Conservation (phyloP, 2,888 invertebrate genomes). For the Hesperia comma region DNA sequence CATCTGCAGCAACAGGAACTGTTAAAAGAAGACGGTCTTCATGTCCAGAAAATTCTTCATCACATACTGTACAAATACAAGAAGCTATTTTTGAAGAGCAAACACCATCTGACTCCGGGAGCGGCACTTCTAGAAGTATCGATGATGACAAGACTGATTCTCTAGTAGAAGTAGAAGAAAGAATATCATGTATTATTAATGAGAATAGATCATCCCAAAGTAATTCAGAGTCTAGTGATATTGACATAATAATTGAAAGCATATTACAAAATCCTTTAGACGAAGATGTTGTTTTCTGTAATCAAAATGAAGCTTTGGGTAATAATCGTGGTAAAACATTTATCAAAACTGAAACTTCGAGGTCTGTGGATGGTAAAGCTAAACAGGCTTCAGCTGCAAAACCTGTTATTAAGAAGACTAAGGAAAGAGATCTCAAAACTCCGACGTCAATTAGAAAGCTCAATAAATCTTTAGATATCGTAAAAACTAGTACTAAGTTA, state of each 20-base stretch:
- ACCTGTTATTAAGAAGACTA: slow-evolving; percentile 60
- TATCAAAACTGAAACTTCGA: slow-evolving; percentile 59
- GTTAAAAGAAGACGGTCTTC: slow-evolving; percentile 87
- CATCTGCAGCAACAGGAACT: slow-evolving; percentile 88
- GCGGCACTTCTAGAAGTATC: slow-evolving; percentile 70
- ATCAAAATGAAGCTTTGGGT: slow-evolving; percentile 59
- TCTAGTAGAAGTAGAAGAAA: slow-evolving; percentile 74
- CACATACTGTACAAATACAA: slow-evolving; percentile 52
- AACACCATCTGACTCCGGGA: slow-evolving; percentile 75
- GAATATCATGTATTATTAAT: slow-evolving; percentile 78
- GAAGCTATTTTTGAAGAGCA: slow-evolving; percentile 69
- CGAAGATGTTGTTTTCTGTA: slow-evolving; percentile 53
- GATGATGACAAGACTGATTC: slow-evolving; percentile 70
- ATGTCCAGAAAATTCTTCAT: slow-evolving; percentile 68
- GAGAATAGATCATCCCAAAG: slow-evolving; percentile 78
- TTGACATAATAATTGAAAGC: slow-evolving; percentile 72
- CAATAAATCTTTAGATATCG: slow-evolving; percentile 66
- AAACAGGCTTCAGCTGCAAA: slow-evolving; percentile 49
- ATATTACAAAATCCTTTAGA: slow-evolving; percentile 62
- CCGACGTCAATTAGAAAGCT: slow-evolving; percentile 68
- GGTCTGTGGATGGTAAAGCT: slow-evolving; percentile 53
- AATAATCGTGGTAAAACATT: slow-evolving; percentile 70
- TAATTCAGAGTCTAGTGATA: slow-evolving; percentile 76
- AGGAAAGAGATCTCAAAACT: slow-evolving; percentile 65
- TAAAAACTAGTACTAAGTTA: slow-evolving; percentile 57